Conservation (phyloP, 2,797 vertebrate species). For the Poecilia picta region DNA sequence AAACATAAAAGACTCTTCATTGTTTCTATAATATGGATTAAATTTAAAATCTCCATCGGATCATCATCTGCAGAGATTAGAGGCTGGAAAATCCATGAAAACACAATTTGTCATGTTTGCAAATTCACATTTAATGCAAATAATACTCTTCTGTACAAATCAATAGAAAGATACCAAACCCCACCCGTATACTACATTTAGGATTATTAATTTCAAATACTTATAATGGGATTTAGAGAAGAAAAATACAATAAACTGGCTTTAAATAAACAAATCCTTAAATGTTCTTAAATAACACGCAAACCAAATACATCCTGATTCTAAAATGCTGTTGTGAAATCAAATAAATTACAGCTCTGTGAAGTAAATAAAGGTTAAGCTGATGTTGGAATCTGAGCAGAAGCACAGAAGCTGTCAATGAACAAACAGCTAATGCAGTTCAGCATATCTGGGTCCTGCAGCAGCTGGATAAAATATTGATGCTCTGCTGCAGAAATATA, state of each 20-base stretch:
- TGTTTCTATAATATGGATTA: slow-evolving; percentile 32
- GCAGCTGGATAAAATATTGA: slow-evolving; percentile 16
- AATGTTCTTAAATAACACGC: not conserved
- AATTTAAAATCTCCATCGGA: slow-evolving; percentile 23
- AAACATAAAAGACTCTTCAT: not conserved
- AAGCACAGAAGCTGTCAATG: not conserved
- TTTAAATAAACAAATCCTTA: not conserved
- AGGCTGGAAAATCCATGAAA: slow-evolving; percentile 16
- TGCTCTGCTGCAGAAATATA: not conserved
- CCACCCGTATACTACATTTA: not conserved
- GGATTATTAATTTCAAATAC: not conserved
- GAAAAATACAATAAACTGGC: not conserved
- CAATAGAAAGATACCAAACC: not conserved
- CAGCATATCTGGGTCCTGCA: slow-evolving; percentile 4
- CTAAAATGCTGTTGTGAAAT: not conserved
- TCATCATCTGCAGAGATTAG: slow-evolving; percentile 23
- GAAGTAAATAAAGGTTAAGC: not conserved
- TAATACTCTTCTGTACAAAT: not conserved
- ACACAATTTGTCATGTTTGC: not conserved
- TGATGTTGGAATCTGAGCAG: not conserved
- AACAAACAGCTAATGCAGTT: not conserved
- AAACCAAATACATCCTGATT: not conserved
- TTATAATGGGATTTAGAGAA: not conserved
- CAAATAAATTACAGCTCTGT: not conserved
- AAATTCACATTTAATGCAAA: not conserved